A percentile compares a stretch with the other conserved stretches of the same genome.
Evolutionary conservation across 2,888 invertebrate genomes (phyloP).

Genomic region (Melanostoma mellinum): DNA sequence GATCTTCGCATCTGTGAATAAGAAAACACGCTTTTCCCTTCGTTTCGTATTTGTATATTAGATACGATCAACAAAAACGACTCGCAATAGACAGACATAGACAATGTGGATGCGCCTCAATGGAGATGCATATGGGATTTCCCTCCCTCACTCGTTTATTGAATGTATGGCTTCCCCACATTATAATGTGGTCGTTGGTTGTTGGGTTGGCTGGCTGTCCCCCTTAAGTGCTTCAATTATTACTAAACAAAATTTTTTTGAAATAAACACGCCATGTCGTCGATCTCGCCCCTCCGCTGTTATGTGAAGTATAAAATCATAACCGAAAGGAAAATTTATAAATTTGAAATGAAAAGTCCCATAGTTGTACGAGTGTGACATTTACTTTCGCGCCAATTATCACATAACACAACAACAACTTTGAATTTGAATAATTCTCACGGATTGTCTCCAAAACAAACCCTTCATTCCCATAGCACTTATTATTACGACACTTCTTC

Average conservation of each 20-base stretch:
- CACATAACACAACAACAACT: constrained; percentile 22
- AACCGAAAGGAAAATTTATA: constrained; percentile 55
- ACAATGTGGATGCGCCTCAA: constrained; percentile 67
- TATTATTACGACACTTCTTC: constrained; percentile 42
- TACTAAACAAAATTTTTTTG: constrained; percentile 46
- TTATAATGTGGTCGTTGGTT: constrained; percentile 31
- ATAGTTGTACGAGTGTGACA: constrained; percentile 24
- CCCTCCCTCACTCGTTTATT: constrained; percentile 35
- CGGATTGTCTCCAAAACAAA: constrained; percentile 46
- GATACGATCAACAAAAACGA: constrained; percentile 28
- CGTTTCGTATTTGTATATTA: not conserved
- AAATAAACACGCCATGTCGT: constrained; percentile 59
- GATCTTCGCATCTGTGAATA: constrained; percentile 2
- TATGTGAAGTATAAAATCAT: constrained; percentile 27
- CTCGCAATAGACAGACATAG: constrained; percentile 36
- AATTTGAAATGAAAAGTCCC: constrained; percentile 24
- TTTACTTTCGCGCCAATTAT: constrained; percentile 72
- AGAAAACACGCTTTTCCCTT: not conserved
- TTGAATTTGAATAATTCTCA: constrained; percentile 67
- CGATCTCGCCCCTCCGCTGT: not conserved
- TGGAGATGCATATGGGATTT: constrained; percentile 60
- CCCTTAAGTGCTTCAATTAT: constrained; percentile 60
- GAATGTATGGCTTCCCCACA: constrained; percentile 38
- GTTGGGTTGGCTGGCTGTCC: not conserved
- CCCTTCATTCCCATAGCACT: constrained; percentile 40